These are phyloP conservation scores for Bruchidius siliquastri DNA, from an alignment of 2,888 invertebrate species.

Conservation along the genomic window DNA sequence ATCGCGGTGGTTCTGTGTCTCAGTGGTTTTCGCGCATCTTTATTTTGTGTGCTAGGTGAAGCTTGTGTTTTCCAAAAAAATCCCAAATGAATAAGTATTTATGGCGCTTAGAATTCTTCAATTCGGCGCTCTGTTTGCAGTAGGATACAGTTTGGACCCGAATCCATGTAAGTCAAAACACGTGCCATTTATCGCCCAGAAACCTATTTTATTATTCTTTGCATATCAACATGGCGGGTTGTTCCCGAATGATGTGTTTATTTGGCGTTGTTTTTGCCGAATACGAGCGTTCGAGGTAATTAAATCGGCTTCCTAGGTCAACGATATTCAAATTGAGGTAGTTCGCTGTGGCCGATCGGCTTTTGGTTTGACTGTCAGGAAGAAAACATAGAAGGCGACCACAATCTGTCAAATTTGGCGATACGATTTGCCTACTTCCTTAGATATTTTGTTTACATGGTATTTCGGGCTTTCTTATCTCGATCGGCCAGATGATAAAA, in stretches of 20 bases:
- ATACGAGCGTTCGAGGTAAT: constrained; percentile 4
- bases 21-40: constrained; percentile 1
- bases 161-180: constrained; percentile 33
- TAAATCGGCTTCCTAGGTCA: neutral
- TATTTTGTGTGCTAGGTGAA: constrained; percentile 25
- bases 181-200: constrained; percentile 29
- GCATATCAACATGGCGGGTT: constrained; percentile 10
- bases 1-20: neutral
- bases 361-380: constrained; percentile 22
- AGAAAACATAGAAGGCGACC: constrained; percentile 24
- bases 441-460: constrained; percentile 20
- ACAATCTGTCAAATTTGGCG: constrained; percentile 17
- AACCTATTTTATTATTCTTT: constrained; percentile 34
- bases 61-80: constrained; percentile 41
- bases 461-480: constrained; percentile 3
- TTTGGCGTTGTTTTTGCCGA: constrained; percentile 1
- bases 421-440: neutral
- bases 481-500: neutral
- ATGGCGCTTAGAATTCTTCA: constrained; percentile 75
- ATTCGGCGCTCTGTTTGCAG: constrained; percentile 61
- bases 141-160: constrained; percentile 45
- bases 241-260: constrained; percentile 13
- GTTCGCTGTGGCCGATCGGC: constrained; percentile 5
- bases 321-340: constrained; percentile 2
- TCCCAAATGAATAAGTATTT: constrained; percentile 65